Evolutionary conservation across 2,797 vertebrate species (phyloP).

Genomic region (Semotilus atromaculatus): DNA sequence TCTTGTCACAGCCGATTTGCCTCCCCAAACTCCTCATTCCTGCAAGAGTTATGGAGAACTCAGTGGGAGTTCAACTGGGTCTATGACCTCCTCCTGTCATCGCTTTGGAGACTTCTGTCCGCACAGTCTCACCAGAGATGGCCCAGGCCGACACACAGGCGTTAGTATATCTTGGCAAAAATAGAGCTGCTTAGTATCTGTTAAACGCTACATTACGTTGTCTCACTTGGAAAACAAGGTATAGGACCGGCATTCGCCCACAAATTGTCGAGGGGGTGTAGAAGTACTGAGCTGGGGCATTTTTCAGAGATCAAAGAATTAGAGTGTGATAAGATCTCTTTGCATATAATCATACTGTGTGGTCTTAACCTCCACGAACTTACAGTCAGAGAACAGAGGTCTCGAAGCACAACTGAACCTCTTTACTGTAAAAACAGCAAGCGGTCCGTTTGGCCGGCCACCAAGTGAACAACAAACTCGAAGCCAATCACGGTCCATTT

Average conservation of each 20-base stretch:
- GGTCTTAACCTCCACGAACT: conserved; percentile 35
- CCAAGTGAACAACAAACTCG: conserved; percentile 33
- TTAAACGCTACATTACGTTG: conserved; percentile 4
- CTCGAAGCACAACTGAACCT: conserved; percentile 25
- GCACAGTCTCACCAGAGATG: conserved; percentile 7
- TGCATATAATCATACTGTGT: conserved; percentile 34
- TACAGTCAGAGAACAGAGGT: conserved; percentile 39
- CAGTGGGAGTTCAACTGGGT: conserved; percentile 17
- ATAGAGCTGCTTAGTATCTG: conserved; percentile 28
- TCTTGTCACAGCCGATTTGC: conserved; percentile 5
- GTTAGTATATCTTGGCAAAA: conserved; percentile 14
- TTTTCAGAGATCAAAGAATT: conserved; percentile 28
- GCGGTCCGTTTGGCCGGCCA: conserved; percentile 36
- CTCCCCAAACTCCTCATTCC: conserved; percentile 37
- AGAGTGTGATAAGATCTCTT: conserved; percentile 34
- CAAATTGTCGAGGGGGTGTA: background rate
- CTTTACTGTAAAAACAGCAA: conserved; percentile 39
- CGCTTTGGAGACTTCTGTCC: conserved; percentile 22
- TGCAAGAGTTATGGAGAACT: conserved; percentile 31
- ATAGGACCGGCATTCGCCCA: background rate
- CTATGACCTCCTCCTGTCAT: conserved; percentile 42
- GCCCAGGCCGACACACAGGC: background rate
- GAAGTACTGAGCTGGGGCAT: background rate
- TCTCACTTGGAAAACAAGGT: conserved; percentile 7
- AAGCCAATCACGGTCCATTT: conserved; percentile 49